phyloP scores from a whole-genome alignment of 2,113 vertebrate species.

The Capra hircus region DNA sequence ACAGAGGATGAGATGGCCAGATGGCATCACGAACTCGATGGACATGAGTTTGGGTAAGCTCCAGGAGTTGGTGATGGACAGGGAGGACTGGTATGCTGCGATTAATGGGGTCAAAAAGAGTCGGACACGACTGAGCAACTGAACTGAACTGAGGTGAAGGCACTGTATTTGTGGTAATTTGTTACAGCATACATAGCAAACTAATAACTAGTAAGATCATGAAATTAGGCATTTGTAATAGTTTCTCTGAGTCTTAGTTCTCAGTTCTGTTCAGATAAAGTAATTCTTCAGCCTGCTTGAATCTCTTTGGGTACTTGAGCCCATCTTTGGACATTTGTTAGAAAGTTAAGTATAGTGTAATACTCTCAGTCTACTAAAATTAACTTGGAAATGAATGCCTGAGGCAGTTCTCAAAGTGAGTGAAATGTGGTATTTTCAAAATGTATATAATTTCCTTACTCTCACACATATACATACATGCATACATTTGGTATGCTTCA shows the following conservation, averaged over 20 bases:
- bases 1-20: too few relatives aligned
- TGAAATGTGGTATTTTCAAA: not conserved
- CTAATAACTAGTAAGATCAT: not conserved
- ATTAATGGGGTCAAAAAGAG: too few relatives aligned
- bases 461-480: not conserved
- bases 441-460: not conserved
- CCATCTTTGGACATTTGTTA: not conserved
- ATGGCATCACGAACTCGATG: too few relatives aligned
- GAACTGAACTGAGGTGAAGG: too few relatives aligned
- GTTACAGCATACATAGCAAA: not conserved
- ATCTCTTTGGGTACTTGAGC: not conserved
- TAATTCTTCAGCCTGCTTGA: not conserved
- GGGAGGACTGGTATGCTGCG: too few relatives aligned
- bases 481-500: not conserved
- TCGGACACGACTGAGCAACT: too few relatives aligned
- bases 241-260: not conserved
- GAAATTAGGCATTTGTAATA: not conserved
- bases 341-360: not conserved
- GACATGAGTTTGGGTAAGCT: too few relatives aligned
- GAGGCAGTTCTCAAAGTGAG: not conserved
- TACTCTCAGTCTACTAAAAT: not conserved
- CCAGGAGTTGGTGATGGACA: too few relatives aligned
- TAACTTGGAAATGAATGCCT: not conserved
- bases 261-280: not conserved
- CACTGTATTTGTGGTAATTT: not conserved